phyloP scores from a whole-genome alignment of 2,113 vertebrate genomes.

The Macrotis lagotis region DNA sequence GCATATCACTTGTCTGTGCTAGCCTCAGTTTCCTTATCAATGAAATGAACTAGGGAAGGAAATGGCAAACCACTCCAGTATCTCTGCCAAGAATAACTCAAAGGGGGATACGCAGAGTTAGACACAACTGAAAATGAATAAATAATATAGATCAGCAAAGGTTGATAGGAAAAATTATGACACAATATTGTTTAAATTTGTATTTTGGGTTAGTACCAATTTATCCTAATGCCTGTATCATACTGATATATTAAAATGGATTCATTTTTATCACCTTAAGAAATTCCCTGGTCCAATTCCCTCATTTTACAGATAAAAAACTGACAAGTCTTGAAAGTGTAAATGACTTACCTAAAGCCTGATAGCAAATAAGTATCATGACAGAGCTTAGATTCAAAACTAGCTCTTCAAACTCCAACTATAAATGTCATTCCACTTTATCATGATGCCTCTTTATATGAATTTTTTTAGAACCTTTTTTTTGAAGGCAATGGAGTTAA shows the following conservation, averaged over 20 bases:
- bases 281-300: not conserved
- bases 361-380: not conserved
- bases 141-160: not conserved
- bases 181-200: not conserved
- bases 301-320: not conserved
- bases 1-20: not conserved
- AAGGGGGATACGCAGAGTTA: not conserved
- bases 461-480: too few species aligned
- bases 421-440: conserved; percentile 13
- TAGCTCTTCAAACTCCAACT: not conserved
- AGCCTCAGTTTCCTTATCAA: not conserved
- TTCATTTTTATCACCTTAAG: not conserved
- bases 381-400: not conserved
- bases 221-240: not conserved
- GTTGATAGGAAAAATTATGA: not conserved
- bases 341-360: not conserved
- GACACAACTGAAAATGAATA: not conserved
- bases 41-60: not conserved
- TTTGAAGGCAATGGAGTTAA: too few species aligned
- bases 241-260: not conserved
- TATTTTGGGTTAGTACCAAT: not conserved
- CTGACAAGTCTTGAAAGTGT: not conserved
- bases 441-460: not conserved
- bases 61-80: not conserved
- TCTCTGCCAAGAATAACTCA: not conserved